Evolutionary conservation across 1,140 invertebrate genomes (phyloP).

Genomic region (Lordiphosa clarofinis): DNA sequence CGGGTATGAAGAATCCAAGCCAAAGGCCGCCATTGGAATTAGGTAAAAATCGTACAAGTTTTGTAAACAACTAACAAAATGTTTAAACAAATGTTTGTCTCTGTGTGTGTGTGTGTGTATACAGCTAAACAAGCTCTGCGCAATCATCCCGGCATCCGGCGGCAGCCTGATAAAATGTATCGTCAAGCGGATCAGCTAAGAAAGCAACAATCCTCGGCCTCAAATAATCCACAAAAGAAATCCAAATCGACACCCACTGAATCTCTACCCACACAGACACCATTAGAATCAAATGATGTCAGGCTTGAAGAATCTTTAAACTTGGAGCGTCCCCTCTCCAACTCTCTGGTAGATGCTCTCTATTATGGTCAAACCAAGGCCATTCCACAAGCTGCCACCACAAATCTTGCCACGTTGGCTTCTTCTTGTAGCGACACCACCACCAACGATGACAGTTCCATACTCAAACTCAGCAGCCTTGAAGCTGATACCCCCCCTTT

Average conservation of each 20-base stretch:
- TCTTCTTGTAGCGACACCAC: constrained; percentile 21
- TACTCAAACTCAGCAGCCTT: constrained; percentile 40
- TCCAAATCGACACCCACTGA: constrained; percentile 40
- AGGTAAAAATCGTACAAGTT: constrained; percentile 38
- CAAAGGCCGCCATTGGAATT: constrained; percentile 31
- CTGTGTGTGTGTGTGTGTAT: constrained; percentile 28
- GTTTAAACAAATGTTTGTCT: constrained; percentile 17
- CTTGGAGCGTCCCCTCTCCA: constrained; percentile 54
- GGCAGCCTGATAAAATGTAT: constrained; percentile 69
- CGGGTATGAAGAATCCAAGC: constrained; percentile 34
- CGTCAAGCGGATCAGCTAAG: constrained; percentile 59
- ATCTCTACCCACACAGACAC: constrained; percentile 9
- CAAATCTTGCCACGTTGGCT: constrained; percentile 54
- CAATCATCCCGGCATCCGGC: constrained; percentile 66
- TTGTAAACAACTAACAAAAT: constrained; percentile 53
- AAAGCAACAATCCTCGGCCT: constrained; percentile 37
- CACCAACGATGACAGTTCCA: constrained; percentile 39
- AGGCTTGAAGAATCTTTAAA: constrained; percentile 45
- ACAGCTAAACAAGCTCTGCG: constrained; percentile 55
- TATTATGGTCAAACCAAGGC: constrained; percentile 37
- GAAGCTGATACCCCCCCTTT: too few species aligned
- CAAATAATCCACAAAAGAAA: constrained; percentile 39
- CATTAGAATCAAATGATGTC: constrained; percentile 15
- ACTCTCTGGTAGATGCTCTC: constrained; percentile 66
- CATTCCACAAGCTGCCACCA: constrained; percentile 4